These are phyloP conservation scores for Bradysia coprophila DNA, from an alignment of 1,140 invertebrate species.

Conservation along the genomic window DNA sequence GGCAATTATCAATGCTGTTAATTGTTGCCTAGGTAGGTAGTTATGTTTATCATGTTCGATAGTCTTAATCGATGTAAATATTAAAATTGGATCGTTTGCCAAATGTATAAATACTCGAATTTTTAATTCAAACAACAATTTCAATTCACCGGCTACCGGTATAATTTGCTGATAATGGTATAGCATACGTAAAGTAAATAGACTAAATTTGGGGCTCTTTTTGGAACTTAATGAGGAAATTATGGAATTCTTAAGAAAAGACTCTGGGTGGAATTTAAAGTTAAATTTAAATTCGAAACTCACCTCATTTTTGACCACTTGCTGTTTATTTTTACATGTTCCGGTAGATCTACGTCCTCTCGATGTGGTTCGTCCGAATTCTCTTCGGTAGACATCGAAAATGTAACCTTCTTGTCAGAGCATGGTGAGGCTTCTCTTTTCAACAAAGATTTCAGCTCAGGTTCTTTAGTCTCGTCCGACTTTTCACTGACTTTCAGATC, in stretches of 20 bases:
- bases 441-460: slow-evolving; percentile 9
- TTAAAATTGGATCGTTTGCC: too few relatives aligned
- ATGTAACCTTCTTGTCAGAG: slow-evolving; percentile 22
- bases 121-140: too few relatives aligned
- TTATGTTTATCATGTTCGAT: too few relatives aligned
- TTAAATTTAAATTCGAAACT: slow-evolving; percentile 1
- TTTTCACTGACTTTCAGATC: not conserved
- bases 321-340: slow-evolving; percentile 7
- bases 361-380: slow-evolving; percentile 12
- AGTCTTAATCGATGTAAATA: too few relatives aligned
- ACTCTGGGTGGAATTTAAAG: not conserved
- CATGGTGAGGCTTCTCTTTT: slow-evolving; percentile 19
- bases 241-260: not conserved
- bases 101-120: too few relatives aligned
- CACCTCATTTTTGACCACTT: slow-evolving; percentile 12
- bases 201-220: too few relatives aligned
- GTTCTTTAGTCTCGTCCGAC: not conserved
- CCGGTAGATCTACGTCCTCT: slow-evolving; percentile 18
- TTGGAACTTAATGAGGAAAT: too few relatives aligned
- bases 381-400: slow-evolving; percentile 21
- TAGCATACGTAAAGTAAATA: too few relatives aligned
- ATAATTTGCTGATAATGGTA: too few relatives aligned
- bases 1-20: too few relatives aligned
- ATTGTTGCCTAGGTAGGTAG: too few relatives aligned
- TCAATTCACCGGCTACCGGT: too few relatives aligned